Evolutionary conservation across 2,888 invertebrate genomes (phyloP).

Genomic region (Charanyca ferruginea): DNA sequence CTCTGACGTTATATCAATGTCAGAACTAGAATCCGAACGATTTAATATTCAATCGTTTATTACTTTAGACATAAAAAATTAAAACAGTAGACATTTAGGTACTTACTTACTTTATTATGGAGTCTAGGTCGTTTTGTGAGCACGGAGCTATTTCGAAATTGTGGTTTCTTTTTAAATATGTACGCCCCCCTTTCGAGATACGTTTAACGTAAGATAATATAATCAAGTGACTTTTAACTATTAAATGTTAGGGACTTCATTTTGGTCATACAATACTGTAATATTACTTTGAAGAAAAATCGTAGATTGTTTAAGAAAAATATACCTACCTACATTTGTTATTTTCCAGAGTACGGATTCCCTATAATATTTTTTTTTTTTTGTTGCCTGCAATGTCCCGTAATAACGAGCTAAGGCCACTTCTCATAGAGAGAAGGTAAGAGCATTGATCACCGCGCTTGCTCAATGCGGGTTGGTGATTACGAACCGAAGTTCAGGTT

Average conservation of each 20-base stretch:
- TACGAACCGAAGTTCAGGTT: too few relatives aligned
- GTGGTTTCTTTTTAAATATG: conserved; percentile 36
- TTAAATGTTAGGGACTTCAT: not conserved
- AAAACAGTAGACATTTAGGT: not conserved
- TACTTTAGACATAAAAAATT: conserved; percentile 19
- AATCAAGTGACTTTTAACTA: conserved; percentile 16
- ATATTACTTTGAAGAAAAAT: not conserved
- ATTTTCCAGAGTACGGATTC: too few relatives aligned
- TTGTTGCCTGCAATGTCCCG: too few relatives aligned
- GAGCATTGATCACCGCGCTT: too few relatives aligned
- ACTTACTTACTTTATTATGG: not conserved
- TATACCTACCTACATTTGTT: too few relatives aligned
- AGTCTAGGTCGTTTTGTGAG: not conserved
- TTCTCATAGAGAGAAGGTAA: too few relatives aligned
- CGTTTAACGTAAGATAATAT: conserved; percentile 12
- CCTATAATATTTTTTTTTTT: too few relatives aligned
- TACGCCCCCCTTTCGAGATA: conserved; percentile 15
- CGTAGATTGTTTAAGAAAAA: too few relatives aligned
- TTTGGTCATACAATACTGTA: not conserved
- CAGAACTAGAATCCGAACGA: conserved; percentile 11
- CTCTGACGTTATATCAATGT: conserved; percentile 19
- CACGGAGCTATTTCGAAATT: conserved; percentile 4
- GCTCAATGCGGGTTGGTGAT: too few relatives aligned
- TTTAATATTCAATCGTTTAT: conserved; percentile 27
- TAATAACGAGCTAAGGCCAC: too few relatives aligned